Base-by-base conservation (phyloP, 37 sponge, comb jelly and placozoan genomes). In the Mnemiopsis leidyi region DNA sequence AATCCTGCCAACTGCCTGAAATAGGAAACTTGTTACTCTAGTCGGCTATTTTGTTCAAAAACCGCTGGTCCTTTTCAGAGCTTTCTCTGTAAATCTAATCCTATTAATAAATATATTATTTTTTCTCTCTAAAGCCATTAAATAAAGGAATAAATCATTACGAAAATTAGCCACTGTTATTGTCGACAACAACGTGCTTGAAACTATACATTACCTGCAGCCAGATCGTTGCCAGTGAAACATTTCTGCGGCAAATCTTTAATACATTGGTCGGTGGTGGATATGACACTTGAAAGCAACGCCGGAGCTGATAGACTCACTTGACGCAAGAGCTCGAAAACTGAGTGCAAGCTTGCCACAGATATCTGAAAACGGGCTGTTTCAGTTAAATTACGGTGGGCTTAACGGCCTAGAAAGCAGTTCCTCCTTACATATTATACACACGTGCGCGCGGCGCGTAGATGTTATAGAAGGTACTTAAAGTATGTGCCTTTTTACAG, bases 321-420 rank as follows among this genome's bases (percentile, higher is more conserved):
- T 40, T 85, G 90, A 38, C 61, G 90, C 29, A 85, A 61, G 23
- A 85, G 90, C 29, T 85, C 90, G 29, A 85, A 85, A n/a, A 85
- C 7, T 13, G 36, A 32, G 0, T 85, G 32, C 24, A 85, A 25
- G 35, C 90, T 85, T 39, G 90, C 35, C 25, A 40, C 30, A 32
- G 90, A 40, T 13, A 85, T 39, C 90, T 85, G 90, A 39, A 79
- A 79, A 16, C 16, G 35, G 7, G 21, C 7, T 48, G 61, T 48
- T 13, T 18, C 61, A 48, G 61, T 48, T 48, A 13, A 48, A 48
- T 48, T 18, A 48, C 61, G 61, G 61, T 13, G 73, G 73, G 73
- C 21, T 20, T 23, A 25, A 25, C 73, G 73, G 73, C 18, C 68
- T 61, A 21, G 7, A 36, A 79, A 79, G 23, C 30, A 20, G 37